phyloP scores from a whole-genome alignment of 1,140 invertebrate genomes.

The Leptonema lineaticorne region DNA sequence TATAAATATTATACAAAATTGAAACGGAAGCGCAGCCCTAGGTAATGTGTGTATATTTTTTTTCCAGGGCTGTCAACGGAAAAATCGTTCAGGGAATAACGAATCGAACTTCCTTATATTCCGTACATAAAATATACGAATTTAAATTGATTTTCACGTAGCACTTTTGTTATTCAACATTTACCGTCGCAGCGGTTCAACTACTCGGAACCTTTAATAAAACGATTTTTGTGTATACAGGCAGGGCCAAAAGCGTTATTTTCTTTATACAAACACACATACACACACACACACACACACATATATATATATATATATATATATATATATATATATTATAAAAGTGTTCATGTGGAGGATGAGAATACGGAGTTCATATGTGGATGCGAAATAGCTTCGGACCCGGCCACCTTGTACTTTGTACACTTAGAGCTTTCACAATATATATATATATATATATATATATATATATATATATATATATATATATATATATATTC shows the following conservation, averaged over 20 bases:
- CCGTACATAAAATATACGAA: conserved; percentile 9
- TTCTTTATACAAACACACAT: not conserved
- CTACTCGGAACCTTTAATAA: not conserved
- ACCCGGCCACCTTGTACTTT: too few relatives aligned
- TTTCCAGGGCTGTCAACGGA: too few relatives aligned
- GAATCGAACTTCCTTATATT: not conserved
- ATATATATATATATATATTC: too few relatives aligned
- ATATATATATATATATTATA: not conserved
- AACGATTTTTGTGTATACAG: conserved; percentile 19
- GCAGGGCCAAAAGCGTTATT: not conserved
- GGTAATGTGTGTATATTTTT: too few relatives aligned
- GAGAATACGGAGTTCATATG: not conserved
- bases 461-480: not conserved
- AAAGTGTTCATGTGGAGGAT: not conserved
- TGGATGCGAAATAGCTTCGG: not conserved
- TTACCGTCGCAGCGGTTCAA: conserved; percentile 3
- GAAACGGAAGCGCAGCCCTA: too few relatives aligned
- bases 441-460: too few relatives aligned
- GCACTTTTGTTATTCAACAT: conserved; percentile 26
- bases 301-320: not conserved
- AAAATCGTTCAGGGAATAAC: too few relatives aligned
- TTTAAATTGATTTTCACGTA: conserved; percentile 25
- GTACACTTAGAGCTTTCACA: too few relatives aligned
- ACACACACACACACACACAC: not conserved
- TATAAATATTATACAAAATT: too few relatives aligned